Evolutionary conservation across 2,797 vertebrate species (phyloP).

Genomic region (Pipistrellus pipistrellus): DNA sequence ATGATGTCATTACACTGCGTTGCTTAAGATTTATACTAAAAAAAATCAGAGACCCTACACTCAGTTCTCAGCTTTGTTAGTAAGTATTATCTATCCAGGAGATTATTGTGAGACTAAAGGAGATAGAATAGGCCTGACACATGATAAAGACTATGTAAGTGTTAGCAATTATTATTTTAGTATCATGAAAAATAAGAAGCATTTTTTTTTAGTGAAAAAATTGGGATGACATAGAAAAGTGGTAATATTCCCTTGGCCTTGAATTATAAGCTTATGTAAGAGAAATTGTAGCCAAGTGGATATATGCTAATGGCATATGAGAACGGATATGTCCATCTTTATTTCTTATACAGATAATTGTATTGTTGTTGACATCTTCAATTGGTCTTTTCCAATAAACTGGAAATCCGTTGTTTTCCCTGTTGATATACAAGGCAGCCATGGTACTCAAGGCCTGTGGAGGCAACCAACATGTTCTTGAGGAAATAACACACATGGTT

Average conservation of each 20-base stretch:
- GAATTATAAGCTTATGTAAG: neutral
- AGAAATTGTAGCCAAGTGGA: neutral
- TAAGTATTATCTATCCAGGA: neutral
- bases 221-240: neutral
- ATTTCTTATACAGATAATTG: neutral
- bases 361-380: neutral
- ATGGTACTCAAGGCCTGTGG: neutral
- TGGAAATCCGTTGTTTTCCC: neutral
- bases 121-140: neutral
- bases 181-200: neutral
- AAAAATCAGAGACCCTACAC: neutral
- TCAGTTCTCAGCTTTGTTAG: neutral
- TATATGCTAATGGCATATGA: neutral
- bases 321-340: neutral
- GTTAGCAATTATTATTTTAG: conserved; percentile 5
- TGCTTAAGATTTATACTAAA: neutral
- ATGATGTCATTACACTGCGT: neutral
- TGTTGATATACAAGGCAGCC: neutral
- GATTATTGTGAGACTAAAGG: neutral
- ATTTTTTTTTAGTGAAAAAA: conserved; percentile 13
- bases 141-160: neutral
- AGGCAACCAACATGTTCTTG: neutral
- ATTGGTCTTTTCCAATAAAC: neutral
- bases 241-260: neutral
- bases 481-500: neutral